These are phyloP conservation scores for Colletes gigas DNA, from an alignment of 1,140 invertebrate species.

Conservation along the genomic window DNA sequence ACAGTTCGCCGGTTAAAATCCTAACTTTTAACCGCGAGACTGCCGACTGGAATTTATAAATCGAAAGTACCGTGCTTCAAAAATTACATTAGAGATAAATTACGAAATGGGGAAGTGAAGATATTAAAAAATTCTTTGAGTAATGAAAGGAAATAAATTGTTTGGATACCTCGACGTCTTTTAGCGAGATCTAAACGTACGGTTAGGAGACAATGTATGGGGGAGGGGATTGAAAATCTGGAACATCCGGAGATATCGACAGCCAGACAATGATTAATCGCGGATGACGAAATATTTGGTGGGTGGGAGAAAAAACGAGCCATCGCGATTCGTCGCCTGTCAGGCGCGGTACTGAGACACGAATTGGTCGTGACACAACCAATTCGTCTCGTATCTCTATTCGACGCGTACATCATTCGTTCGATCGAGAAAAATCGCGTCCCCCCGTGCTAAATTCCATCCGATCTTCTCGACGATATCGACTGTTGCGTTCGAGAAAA, in stretches of 20 bases:
- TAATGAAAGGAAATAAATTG: no score
- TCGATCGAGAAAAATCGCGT: constrained; percentile 54
- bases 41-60: no score
- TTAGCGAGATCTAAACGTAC: not conserved
- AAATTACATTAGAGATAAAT: no score
- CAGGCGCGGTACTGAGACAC: constrained; percentile 32
- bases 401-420: constrained; percentile 61
- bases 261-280: constrained; percentile 38
- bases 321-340: constrained; percentile 52
- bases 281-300: constrained; percentile 23
- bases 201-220: not conserved
- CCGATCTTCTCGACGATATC: constrained; percentile 5
- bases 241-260: constrained; percentile 7
- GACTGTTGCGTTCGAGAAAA: not conserved
- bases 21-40: no score
- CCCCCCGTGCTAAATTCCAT: constrained; percentile 40
- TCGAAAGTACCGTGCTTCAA: no score
- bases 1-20: no score
- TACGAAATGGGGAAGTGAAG: no score
- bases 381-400: constrained; percentile 57
- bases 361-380: constrained; percentile 54
- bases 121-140: no score
- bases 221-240: not conserved
- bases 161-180: no score
- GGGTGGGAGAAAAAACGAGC: constrained; percentile 31